Evolutionary conservation across 2,797 vertebrate genomes (phyloP).

Genomic region (Muscicapa striata): DNA sequence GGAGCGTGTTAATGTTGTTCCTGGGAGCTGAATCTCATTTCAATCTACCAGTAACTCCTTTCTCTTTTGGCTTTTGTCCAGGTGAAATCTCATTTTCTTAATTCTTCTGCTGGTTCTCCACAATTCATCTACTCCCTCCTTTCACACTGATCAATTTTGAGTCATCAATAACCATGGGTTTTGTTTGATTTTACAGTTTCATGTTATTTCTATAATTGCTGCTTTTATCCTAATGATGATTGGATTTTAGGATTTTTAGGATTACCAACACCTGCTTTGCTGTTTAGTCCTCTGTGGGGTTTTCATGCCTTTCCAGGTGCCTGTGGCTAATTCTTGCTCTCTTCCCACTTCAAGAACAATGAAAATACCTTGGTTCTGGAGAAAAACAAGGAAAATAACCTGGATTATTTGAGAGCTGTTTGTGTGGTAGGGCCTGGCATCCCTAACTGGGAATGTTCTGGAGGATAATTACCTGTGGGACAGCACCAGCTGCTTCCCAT

Average conservation of each 20-base stretch:
- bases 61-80: neutral
- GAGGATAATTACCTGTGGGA: neutral
- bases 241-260: neutral
- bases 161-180: fast-evolving
- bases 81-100: neutral
- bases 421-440: neutral
- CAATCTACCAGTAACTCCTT: neutral
- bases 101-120: neutral
- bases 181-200: neutral
- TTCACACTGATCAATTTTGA: neutral
- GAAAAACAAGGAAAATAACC: fast-evolving
- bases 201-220: fast-evolving
- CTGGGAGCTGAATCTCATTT: neutral
- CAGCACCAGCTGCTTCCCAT: neutral
- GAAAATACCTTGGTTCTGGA: neutral
- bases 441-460: neutral
- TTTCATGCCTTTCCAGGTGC: neutral
- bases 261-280: neutral
- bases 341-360: neutral
- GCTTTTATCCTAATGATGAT: neutral
- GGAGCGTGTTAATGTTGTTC: neutral
- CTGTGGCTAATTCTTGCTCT: neutral
- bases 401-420: neutral
- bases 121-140: neutral
- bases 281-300: neutral